Conservation (phyloP, 2,113 vertebrate genomes). For the Hepsetus odoe region DNA sequence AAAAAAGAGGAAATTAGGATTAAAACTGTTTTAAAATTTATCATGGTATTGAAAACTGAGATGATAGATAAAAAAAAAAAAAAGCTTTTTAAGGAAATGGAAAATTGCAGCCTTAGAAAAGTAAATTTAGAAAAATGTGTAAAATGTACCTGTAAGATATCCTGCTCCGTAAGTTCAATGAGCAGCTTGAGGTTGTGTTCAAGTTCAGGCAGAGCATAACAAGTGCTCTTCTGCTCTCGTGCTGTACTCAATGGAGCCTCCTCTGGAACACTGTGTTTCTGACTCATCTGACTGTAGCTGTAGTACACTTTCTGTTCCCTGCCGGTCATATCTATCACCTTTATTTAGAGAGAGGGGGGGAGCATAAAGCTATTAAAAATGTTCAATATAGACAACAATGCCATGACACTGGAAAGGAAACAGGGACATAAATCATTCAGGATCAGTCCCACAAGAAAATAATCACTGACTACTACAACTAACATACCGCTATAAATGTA, state of each 20-base stretch:
- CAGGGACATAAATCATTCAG: too few species aligned
- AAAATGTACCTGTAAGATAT: conserved; percentile 86
- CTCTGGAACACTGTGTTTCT: conserved; percentile 92
- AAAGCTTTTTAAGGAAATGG: too few species aligned
- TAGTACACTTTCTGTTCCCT: conserved; percentile 95
- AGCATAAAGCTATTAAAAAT: not conserved
- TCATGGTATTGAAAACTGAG: too few species aligned
- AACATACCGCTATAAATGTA: too few species aligned
- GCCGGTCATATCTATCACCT: conserved; percentile 99
- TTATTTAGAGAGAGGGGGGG: not conserved
- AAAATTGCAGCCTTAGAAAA: not conserved
- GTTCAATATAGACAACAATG: not conserved
- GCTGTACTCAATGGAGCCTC: conserved; percentile 77
- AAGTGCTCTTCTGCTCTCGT: conserved; percentile 82
- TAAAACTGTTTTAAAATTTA: too few species aligned
- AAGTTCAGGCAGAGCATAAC: conserved; percentile 90
- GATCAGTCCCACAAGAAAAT: too few species aligned
- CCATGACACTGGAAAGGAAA: too few species aligned
- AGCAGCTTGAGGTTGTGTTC: conserved; percentile 97
- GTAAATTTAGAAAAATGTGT: not conserved
- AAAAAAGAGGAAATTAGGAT: too few species aligned
- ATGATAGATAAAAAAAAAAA: too few species aligned
- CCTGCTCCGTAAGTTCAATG: conserved; percentile 95
- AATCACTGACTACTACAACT: too few species aligned
- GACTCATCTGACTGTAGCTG: conserved; percentile 97